Evolutionary conservation across 2,797 vertebrate genomes (phyloP), one percentile per base, ranked within the genome.

Genomic region (Margarornis squamiger): DNA sequence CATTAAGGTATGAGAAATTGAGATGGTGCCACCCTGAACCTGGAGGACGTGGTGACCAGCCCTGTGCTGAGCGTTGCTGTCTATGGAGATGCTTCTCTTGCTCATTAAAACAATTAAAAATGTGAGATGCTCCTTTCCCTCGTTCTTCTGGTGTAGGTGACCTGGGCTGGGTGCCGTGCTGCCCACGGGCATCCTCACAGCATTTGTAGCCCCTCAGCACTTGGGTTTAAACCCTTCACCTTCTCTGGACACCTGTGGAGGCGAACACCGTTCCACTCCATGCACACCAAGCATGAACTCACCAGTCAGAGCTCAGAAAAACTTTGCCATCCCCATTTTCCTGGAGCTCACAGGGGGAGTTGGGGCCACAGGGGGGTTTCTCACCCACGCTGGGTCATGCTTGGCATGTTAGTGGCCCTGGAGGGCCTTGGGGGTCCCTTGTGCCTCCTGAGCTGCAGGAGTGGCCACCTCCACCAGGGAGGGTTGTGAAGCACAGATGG

Each of bases 301-400:
- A 2, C 1, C 8, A 11, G 36, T 18, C 19, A 9, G 45, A 41
- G 51, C 52, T 66, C 0, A 2, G 77, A 19, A 59, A 8, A 21
- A 2, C 46, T 16, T 65, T 4, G 17, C n/a, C 23, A 2, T 51
- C 68, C 43, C 48, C 3, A 1, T 26, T 54, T 55, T 45, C 34
- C 34, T 0, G 1, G 17, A 17, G 39, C 34, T 78, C 14, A 5
- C 0, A 1, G 17, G 3, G 14, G 65, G 36, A 32, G 71, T 14
- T 0, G 11, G 38, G 14, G 10, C 38, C 14, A 8, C 12, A 3
- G 0, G 0, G 20, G 38, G 30, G 29, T 27, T 29, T 30, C 57
- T 46, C 7, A 3, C n/a, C 38, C 12, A 2, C 1, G 0, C 3
- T 23, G 55, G 38, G 20, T 55, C 1, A 0, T 2, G 10, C 14